Evolutionary conservation across 2,113 vertebrate species (phyloP).

Genomic region (Grallaria varia): DNA sequence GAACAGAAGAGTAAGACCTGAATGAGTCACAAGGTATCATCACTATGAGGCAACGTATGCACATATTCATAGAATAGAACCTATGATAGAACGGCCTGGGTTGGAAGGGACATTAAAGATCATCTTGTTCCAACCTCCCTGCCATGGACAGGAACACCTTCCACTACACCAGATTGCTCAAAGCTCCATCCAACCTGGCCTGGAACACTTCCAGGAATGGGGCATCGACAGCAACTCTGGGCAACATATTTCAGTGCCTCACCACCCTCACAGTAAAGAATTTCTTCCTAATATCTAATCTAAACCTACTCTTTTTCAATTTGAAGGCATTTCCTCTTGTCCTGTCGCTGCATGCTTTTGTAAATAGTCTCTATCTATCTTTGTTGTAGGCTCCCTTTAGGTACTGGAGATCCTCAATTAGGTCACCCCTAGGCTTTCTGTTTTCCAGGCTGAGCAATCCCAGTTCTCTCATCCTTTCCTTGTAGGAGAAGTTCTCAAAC

Average conservation of each 20-base stretch:
- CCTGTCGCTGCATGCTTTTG: not conserved
- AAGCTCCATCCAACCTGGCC: fast-evolving
- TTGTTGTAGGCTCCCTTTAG: not conserved
- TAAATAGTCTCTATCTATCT: not conserved
- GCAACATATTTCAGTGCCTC: not conserved
- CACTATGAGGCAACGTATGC: not conserved
- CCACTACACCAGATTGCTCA: not conserved
- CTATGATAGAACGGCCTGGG: not conserved
- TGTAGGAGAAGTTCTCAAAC: not conserved
- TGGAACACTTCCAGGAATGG: not conserved
- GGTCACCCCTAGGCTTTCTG: not conserved
- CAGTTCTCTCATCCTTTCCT: not conserved
- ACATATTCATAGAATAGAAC: not conserved
- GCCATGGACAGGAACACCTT: not conserved
- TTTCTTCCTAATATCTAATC: not conserved
- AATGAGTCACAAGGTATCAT: not conserved
- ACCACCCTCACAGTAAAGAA: not conserved
- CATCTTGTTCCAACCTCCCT: not conserved
- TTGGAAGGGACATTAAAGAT: not conserved
- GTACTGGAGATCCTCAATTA: not conserved
- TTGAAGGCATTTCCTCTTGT: not conserved
- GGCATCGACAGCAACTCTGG: not conserved
- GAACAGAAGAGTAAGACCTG: not conserved
- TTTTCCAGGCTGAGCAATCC: not conserved
- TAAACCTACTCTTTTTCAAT: not conserved